phyloP scores from a whole-genome alignment of 1,140 invertebrate species.

The Holcopasites calliopsidis region DNA sequence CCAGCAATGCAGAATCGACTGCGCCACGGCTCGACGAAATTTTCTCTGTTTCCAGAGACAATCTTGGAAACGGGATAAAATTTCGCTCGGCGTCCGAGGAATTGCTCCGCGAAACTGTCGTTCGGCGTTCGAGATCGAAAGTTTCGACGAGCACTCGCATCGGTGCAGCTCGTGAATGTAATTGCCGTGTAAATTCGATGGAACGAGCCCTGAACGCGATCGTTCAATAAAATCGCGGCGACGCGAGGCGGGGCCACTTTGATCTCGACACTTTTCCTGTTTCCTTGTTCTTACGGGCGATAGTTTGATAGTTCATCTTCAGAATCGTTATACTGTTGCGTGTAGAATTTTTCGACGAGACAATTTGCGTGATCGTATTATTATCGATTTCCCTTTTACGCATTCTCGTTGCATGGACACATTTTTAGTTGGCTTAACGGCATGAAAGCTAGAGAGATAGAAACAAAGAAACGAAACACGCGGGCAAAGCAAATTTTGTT shows the following conservation, averaged over 20 bases:
- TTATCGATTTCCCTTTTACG: no score
- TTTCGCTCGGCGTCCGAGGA: neutral
- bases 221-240: neutral
- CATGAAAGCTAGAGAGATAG: neutral
- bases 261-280: neutral
- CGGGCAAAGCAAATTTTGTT: slow-evolving; percentile 21
- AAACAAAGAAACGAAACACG: neutral
- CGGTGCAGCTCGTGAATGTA: neutral
- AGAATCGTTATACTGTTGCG: neutral
- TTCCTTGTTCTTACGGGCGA: neutral
- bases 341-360: neutral
- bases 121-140: neutral
- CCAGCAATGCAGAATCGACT: neutral
- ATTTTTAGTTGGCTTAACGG: no score
- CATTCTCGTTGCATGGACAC: neutral
- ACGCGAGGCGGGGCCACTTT: neutral
- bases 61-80: neutral
- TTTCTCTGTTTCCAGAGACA: neutral
- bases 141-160: no score
- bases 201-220: neutral
- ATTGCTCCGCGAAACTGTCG: neutral
- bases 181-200: neutral
- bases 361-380: neutral
- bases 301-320: neutral
- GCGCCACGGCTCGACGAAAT: neutral